Percentiles rank a stretch among this genome's conserved stretches.
Evolutionary conservation across 1,140 invertebrate species (phyloP).

Genomic region (Hyposmocoma kahamanoa): DNA sequence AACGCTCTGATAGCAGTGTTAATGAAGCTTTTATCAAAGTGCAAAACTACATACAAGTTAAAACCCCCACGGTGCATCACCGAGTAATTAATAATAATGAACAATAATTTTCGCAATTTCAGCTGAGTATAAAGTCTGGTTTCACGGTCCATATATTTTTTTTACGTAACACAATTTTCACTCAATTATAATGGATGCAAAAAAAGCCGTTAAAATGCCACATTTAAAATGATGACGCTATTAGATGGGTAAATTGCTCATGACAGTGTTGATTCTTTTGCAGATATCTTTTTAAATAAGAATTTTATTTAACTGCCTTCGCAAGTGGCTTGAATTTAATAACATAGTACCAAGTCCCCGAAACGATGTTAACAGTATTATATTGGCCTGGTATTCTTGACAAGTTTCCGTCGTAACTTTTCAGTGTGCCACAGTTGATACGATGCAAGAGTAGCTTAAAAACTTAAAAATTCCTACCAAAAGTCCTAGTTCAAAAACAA

Average conservation of each 20-base stretch:
- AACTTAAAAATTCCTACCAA: too few relatives aligned
- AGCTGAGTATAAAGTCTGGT: not conserved
- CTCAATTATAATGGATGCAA: not conserved
- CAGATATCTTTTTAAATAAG: not conserved
- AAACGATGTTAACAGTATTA: too few relatives aligned
- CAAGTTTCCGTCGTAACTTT: too few relatives aligned
- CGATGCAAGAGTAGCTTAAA: too few relatives aligned
- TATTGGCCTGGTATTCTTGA: too few relatives aligned
- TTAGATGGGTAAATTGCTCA: not conserved
- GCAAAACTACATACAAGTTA: constrained; percentile 1
- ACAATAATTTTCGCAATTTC: not conserved
- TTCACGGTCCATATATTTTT: not conserved
- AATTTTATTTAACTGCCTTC: too few relatives aligned
- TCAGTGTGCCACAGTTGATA: too few relatives aligned
- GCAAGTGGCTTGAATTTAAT: too few relatives aligned
- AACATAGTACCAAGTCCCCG: too few relatives aligned
- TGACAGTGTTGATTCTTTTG: not conserved
- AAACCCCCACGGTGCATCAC: not conserved
- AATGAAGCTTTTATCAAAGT: constrained; percentile 2
- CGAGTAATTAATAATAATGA: not conserved
- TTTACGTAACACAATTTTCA: not conserved
- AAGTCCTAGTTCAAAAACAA: too few relatives aligned
- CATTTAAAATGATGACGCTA: not conserved
- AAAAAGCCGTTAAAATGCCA: not conserved
- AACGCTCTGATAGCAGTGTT: not conserved